Conservation (phyloP, 2,888 invertebrate species). For the Ramazzottius varieornatus region DNA sequence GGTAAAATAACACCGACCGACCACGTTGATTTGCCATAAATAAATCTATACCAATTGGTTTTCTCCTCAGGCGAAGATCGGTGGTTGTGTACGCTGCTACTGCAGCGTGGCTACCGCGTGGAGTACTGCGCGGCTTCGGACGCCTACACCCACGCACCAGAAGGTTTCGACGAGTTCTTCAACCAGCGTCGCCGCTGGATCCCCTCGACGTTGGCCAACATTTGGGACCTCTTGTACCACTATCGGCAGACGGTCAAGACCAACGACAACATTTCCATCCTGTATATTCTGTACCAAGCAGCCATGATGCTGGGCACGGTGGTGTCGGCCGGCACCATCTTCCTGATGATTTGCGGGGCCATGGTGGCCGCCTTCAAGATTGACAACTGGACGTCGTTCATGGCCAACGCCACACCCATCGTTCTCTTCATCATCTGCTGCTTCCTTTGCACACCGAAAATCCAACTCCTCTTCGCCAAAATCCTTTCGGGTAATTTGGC, state of each 20-base stretch:
- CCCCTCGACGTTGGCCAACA: constrained; percentile 29
- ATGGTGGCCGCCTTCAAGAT: constrained; percentile 41
- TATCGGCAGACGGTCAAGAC: constrained; percentile 21
- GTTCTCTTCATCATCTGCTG: constrained; percentile 68
- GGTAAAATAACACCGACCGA: too few relatives aligned
- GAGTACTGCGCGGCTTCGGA: constrained; percentile 29
- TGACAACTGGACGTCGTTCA: constrained; percentile 31
- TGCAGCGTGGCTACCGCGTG: constrained; percentile 26
- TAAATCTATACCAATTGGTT: constrained; percentile 13
- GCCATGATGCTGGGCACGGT: constrained; percentile 45
- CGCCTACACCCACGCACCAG: constrained; percentile 27
- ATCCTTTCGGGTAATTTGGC: not conserved
- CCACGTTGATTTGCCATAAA: too few relatives aligned
- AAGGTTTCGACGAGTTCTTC: constrained; percentile 27
- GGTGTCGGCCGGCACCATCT: constrained; percentile 53
- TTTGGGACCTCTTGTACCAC: constrained; percentile 23
- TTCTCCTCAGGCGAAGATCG: too few relatives aligned
- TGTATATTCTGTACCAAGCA: constrained; percentile 14
- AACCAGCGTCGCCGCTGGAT: constrained; percentile 28
- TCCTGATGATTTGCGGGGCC: constrained; percentile 54
- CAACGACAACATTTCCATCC: constrained; percentile 26
- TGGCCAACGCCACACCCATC: constrained; percentile 77
- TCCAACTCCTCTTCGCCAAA: constrained; percentile 38
- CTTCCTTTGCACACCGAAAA: constrained; percentile 64
- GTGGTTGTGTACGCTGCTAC: constrained; percentile 26